Base-by-base conservation (phyloP, 2,113 vertebrate genomes). In the Amblyornis subalaris region DNA sequence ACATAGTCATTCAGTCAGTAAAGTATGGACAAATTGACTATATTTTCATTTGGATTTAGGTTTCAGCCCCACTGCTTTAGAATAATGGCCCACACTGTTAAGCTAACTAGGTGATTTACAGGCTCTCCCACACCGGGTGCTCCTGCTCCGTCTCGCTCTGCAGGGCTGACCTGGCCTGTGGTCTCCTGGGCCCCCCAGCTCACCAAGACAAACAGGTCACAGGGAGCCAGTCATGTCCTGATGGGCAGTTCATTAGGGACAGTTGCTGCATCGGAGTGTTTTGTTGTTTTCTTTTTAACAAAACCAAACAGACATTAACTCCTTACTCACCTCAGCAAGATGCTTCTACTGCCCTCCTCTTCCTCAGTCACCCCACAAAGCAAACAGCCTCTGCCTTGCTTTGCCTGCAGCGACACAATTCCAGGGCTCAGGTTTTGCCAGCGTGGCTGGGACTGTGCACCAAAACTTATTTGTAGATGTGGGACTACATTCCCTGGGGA, bases 1-100 rank as follows among this genome's bases (percentile, higher is more conserved):
- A 97, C 97, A 82, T 65, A 98, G 95, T 93, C 88, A 48, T 95
- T 95, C 97, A 93, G 87, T 96, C 96, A 95, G 97, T 92, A 97
- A 98, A 97, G 96, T 95, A 89, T 72, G 89, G 94, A 96, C 97
- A 98, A 98, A 98, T 95, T 66, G 94, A 95, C 94, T 93, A 24
- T 76, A 79, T 92, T 96, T 96, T 96, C 94, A 65, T 94, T 72
- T 90, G 95, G 94, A 92, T 97, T 96, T 95, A 47, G 66, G 91
- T 92, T 97, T 98, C 97, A 96, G 97, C 97, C 95, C 96, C 95
- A 93, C 83, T 97, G 97, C 97, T 96, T 97, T 96, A 94, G 97
- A 97, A 98, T 97, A 98, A 98, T 96, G 95, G 96, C 86, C 65
- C 87, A 82, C 7, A 12, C 97, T 91, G 80, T 95, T 96, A 94